Conservation (phyloP, 2,113 vertebrate genomes). For the Athene noctua region DNA sequence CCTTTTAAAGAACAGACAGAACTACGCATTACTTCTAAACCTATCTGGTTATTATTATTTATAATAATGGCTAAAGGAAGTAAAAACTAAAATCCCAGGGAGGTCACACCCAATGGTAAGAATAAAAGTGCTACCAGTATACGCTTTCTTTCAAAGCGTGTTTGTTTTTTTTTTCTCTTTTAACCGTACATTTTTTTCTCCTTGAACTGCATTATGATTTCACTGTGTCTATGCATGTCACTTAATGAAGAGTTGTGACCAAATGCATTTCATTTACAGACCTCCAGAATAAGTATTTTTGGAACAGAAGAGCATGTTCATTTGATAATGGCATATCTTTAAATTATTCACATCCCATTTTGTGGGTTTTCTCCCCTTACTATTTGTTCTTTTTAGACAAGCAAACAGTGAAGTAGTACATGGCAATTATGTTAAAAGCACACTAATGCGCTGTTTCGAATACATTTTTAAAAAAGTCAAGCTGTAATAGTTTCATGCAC, state of each 20-base stretch:
- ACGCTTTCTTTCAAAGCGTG: not conserved
- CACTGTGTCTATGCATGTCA: not conserved
- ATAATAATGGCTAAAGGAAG: not conserved
- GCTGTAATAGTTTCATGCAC: not conserved
- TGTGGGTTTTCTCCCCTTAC: not conserved
- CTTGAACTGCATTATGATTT: not conserved
- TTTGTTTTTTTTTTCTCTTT: not conserved
- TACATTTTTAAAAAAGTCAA: not conserved
- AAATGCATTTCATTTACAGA: not conserved
- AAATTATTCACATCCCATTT: not conserved
- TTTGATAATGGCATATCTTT: not conserved
- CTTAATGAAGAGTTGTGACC: not conserved
- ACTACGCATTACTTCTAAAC: not conserved
- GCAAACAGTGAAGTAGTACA: not conserved
- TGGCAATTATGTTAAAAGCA: not conserved
- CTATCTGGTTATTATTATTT: not conserved
- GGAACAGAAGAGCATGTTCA: not conserved
- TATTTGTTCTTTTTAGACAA: not conserved
- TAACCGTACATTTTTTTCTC: not conserved
- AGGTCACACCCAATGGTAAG: not conserved
- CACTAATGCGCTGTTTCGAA: not conserved
- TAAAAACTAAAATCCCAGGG: not conserved
- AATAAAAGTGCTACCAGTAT: not conserved
- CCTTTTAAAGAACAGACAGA: constrained; percentile 68
- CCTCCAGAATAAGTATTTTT: not conserved